Evolutionary conservation across 2,113 vertebrate genomes (phyloP), one percentile per base, ranked within the genome.

Genomic region (Chamaetylas fuelleborni): DNA sequence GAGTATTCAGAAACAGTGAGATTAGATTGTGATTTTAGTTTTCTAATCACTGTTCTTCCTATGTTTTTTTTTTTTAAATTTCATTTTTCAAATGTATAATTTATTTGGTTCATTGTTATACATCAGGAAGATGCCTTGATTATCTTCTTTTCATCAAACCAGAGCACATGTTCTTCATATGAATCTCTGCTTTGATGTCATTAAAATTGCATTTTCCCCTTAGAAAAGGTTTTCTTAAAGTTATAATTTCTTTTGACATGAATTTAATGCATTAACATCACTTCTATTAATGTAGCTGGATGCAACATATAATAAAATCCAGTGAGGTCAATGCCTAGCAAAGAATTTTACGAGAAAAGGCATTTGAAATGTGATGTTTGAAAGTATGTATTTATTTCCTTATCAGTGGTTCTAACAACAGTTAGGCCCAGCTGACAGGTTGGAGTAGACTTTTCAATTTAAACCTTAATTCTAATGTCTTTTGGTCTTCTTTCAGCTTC

Each of bases 371-470:
- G 33, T 77, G 47, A 45, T 86, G 96, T 97, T 81, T 18, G 71
- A 74, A 96, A 95, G 66, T 92, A 83, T 84, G 90, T 97, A 78
- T 93, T 94, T 77, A 69, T 88, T 93, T 95, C 48, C 28, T 65
- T 93, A 69, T 84, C 65, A 51, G 53, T 64, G 50, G 80, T 92
- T 96, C 73, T 85, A 60, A 76, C 79, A 43, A 66, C 56, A 88
- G 74, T 94, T 78, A 90, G 82, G 51, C 51, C 57, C 40, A 71
- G 43, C 23, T 79, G 73, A 65, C 53, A 91, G 80, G 38, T 19
- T 85, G 42, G 33, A 87, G 38, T 29, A 22, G 53, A 61, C 22
- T 48, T 43, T 73, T 81, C 14, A 31, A 8, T 88, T 92, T 84
- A 82, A 79, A 60, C 14, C 12, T 92, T 58, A 67, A 42, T 73